Percentiles rank a stretch among this genome's conserved stretches.
phyloP scores from a whole-genome alignment of 2,113 vertebrate genomes.

The Tachuris rubrigastra region DNA sequence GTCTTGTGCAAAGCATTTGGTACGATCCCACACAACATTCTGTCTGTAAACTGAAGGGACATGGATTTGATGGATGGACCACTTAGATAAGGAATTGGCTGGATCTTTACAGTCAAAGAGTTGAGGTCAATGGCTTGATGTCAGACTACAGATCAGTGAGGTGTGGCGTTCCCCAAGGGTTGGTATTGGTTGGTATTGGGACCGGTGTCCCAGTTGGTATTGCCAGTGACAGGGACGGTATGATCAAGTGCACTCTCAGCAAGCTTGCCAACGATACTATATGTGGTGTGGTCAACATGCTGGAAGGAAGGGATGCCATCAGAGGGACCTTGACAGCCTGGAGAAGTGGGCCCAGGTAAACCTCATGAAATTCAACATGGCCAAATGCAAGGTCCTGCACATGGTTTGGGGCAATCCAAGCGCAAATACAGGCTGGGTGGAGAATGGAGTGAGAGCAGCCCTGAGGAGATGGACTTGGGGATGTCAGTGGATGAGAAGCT shows the following conservation, averaged over 20 bases:
- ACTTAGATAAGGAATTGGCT: not conserved
- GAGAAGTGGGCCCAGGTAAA: not conserved
- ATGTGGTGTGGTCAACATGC: fast-evolving
- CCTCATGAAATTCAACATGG: not conserved
- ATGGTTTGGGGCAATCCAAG: not conserved
- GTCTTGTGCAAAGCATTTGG: not conserved
- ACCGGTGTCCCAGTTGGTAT: no score
- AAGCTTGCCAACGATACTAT: not conserved
- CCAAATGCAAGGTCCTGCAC: not conserved
- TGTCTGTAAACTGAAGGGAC: not conserved
- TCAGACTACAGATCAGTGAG: not conserved
- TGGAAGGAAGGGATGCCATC: not conserved
- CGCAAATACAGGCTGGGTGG: not conserved
- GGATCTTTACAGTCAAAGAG: not conserved
- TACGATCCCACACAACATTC: not conserved
- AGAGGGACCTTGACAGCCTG: not conserved
- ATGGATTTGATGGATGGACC: not conserved
- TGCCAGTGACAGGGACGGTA: not conserved
- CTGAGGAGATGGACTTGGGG: not conserved
- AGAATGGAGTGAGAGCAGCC: not conserved
- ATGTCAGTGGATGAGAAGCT: not conserved
- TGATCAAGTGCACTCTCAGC: not conserved
- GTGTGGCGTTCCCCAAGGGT: not conserved
- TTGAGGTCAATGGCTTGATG: not conserved
- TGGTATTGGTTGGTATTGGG: not conserved